Evolutionary conservation across 2,113 vertebrate genomes (phyloP), one percentile per base, ranked within the genome.

Genomic region (Hippocampus barbouri): DNA sequence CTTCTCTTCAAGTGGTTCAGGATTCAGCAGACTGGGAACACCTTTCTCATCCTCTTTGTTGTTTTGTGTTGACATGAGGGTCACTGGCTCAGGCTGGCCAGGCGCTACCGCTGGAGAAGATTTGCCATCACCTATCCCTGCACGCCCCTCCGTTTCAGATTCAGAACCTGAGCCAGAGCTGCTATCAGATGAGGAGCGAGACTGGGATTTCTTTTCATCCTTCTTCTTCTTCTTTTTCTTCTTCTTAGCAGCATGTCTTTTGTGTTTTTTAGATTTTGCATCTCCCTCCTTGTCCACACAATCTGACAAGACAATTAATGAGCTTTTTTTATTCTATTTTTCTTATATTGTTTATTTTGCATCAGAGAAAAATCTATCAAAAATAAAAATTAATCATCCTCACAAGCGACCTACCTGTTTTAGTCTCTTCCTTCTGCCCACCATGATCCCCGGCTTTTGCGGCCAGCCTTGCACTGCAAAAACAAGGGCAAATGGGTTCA

Each of bases 161-260:
- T 93, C 93, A 8, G 92, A 89, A 21, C 87, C 91, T 66, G 93
- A 90, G 30, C 82, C 90, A 10, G 92, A 92, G 69, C 89, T 91
- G 78, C 89, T 91, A 27, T 85, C 89, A 80, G 93, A 92, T 78
- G 87, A 88, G 63, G 93, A 91, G 56, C 78, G 92, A 85, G 95
- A 93, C 77, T 87, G 87, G 34, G 94, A 93, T 83, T 86, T 91
- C 76, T 89, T 92, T 77, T 91, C 91, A 60, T 92, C 91, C 64
- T 91, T 93, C 76, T 86, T 91, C 70, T 9, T 91, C 72, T 90
- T 92, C 79, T 93, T 94, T 62, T 90, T 93, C 81, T 93, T 94
- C 83, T 93, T 94, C 74, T 93, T 94, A 8, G 83, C 83, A 41
- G 81, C 72, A 65, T 90, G 92, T 69, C 76, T 90, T 87, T 91